These are phyloP conservation scores for Drosophila pullipes DNA, from an alignment of 2,888 invertebrate species.

Conservation along the genomic window DNA sequence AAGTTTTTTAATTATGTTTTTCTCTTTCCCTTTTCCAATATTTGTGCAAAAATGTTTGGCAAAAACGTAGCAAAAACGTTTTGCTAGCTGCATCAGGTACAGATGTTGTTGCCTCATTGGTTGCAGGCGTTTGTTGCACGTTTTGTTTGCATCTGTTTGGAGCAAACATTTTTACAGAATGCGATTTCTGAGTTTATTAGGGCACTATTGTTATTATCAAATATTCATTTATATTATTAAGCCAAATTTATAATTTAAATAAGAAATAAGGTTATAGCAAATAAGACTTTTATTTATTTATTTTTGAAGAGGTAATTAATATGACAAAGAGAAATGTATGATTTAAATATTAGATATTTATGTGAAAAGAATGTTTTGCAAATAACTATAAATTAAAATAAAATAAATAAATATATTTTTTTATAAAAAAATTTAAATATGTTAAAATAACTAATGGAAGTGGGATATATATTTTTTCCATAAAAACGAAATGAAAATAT, in stretches of 20 bases:
- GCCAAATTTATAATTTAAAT: too few relatives aligned
- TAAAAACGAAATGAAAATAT: not conserved
- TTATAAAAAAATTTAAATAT: not conserved
- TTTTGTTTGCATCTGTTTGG: not conserved
- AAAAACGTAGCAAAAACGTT: not conserved
- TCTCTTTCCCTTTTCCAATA: not conserved
- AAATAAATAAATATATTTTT: too few relatives aligned
- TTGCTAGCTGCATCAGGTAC: slow-evolving; percentile 3
- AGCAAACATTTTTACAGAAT: not conserved
- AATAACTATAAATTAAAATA: not conserved
- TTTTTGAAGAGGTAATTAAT: not conserved
- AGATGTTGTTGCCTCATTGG: not conserved
- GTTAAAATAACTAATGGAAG: not conserved
- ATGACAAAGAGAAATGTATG: not conserved
- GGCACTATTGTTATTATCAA: too few relatives aligned
- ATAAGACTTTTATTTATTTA: not conserved
- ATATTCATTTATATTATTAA: not conserved
- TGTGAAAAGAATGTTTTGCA: not conserved
- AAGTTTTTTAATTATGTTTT: slow-evolving; percentile 29
- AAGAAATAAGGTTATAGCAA: not conserved
- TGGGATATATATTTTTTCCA: not conserved
- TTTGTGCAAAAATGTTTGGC: slow-evolving; percentile 16
- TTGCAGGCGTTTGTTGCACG: slow-evolving; percentile 2
- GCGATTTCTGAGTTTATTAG: not conserved
- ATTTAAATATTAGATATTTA: not conserved